Base-by-base conservation (phyloP, 2,113 vertebrate species). In the Nanger granti region DNA sequence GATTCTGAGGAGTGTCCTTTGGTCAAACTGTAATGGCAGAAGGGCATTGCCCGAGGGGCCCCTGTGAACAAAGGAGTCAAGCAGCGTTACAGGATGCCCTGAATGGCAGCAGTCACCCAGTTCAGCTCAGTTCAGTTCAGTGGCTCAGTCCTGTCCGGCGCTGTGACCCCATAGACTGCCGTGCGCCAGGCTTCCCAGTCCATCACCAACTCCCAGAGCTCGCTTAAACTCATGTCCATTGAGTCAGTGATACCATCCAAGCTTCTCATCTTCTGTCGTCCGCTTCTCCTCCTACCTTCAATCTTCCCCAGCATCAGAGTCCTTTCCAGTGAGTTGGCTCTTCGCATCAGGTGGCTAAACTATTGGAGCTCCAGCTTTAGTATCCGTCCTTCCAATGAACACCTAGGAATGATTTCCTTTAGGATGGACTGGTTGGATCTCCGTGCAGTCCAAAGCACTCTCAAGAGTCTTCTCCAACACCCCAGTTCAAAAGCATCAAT, bases 41-140 rank as follows among this genome's bases (percentile, higher is more conserved):
- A 62, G 69, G 54, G 20, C 62, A 17, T 49, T 29, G 20, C 44
- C 22, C 37, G 5, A 79, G 37, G 15, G 15, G 31, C 20, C 13
- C 31, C 1, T 11, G 31, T 14, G 57, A 83, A 26, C 22, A 31
- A 20, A 69, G 41, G n/a, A 1, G 24, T 49, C 29, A 0, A n/a
- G 69, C 60, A 8, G 10, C 26, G 28, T 24, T 2, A n/a, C 26
- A 20, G 64, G 54, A 3, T 9, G 15, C 62, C 22, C 34, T 1
- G 24, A 41, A n/a, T 4, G 5, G 12, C 13, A 14, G 28, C 28
- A 0, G 47, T 24, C 22, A 2, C 22, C 69, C 10, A 7, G 5
- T 26, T 76, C 37, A 76, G 22, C 24, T 41, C 69, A 66, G 64
- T 34, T 66, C 31, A 37, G 66, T 24, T 76, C 69, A 2, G 69